A percentile compares a stretch with the other conserved stretches of the same genome.
Evolutionary conservation across 2,888 invertebrate genomes (phyloP).

Genomic region (Hydraecia micacea): DNA sequence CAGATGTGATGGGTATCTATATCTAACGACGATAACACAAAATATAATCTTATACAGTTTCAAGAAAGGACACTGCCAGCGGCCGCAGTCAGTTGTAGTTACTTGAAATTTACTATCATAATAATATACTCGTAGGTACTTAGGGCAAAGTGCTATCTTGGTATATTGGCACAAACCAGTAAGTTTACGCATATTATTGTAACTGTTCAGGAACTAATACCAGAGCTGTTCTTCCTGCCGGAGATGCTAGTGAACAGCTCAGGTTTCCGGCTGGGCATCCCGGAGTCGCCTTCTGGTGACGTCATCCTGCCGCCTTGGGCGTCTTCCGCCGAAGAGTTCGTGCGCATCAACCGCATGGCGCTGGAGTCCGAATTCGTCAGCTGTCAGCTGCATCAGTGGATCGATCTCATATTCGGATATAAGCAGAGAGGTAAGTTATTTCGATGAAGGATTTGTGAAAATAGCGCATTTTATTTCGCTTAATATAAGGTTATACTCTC

Average conservation of each 20-base stretch:
- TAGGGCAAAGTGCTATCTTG: background rate
- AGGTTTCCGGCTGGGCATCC: slow-evolving; percentile 95
- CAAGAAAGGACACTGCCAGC: background rate
- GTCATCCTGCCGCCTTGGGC: slow-evolving; percentile 99
- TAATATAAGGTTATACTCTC: background rate
- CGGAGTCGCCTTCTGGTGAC: slow-evolving; percentile 96
- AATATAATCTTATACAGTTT: background rate
- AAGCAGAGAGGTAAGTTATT: slow-evolving; percentile 96
- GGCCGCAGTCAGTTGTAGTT: background rate
- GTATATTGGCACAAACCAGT: background rate
- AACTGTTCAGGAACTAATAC: slow-evolving; percentile 96
- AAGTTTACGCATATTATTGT: background rate
- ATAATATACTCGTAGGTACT: no score
- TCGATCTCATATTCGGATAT: slow-evolving; percentile 99
- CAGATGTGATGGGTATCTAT: no score
- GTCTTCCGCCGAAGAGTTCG: slow-evolving; percentile 98
- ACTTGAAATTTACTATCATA: background rate
- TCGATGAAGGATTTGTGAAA: background rate
- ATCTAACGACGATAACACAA: no score
- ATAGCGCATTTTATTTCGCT: background rate
- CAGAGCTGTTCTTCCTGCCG: slow-evolving; percentile 99
- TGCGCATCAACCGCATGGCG: slow-evolving; percentile 99
- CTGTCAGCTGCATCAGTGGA: slow-evolving; percentile 99
- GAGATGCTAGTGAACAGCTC: slow-evolving; percentile 98
- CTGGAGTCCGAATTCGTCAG: slow-evolving; percentile 99